Conservation (phyloP, 2,888 invertebrate genomes). For the Magallana nippona region DNA sequence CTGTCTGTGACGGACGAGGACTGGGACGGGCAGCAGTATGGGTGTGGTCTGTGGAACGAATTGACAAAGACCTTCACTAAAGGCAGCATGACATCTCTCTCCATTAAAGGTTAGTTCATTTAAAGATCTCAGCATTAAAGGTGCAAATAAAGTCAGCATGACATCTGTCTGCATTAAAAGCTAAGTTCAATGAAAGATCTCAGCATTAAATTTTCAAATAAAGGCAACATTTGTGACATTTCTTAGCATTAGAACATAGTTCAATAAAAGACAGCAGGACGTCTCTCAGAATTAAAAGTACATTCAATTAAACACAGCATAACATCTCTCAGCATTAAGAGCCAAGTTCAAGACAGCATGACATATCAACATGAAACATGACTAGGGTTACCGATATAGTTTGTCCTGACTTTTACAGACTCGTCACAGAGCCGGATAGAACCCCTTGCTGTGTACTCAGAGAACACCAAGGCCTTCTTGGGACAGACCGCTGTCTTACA, state of each 20-base stretch:
- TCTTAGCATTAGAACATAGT: background rate
- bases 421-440: background rate
- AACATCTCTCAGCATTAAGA: too few relatives aligned
- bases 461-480: background rate
- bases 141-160: too few relatives aligned
- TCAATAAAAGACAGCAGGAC: background rate
- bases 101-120: background rate
- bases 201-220: background rate
- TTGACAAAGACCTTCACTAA: slow-evolving; percentile 14
- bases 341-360: too few relatives aligned
- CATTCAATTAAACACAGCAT: too few relatives aligned
- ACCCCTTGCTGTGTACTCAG: background rate
- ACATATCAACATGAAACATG: too few relatives aligned
- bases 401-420: background rate
- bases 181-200: too few relatives aligned
- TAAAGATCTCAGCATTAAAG: too few relatives aligned
- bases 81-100: slow-evolving; percentile 12
- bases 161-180: too few relatives aligned
- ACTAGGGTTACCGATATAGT: too few relatives aligned
- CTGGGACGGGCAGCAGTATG: slow-evolving; percentile 9
- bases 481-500: background rate
- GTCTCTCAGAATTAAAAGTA: too few relatives aligned
- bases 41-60: slow-evolving; percentile 14
- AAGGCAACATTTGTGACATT: background rate
- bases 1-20: background rate